Conservation (phyloP, 2,888 invertebrate species). For the Acanthosepion lycidas region DNA sequence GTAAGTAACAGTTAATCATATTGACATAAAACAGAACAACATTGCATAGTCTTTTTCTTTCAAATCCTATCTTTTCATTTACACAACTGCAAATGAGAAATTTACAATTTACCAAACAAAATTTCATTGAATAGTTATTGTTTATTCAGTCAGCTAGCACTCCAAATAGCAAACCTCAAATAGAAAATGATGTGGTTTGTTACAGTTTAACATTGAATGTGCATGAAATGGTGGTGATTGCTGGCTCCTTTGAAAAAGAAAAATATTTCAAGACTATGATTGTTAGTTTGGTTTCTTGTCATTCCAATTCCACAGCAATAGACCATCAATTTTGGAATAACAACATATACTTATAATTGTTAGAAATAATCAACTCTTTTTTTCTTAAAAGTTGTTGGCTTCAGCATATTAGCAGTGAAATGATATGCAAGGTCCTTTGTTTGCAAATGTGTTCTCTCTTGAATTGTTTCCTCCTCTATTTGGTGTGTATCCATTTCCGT, state of each 20-base stretch:
- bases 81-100: not conserved
- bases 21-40: not conserved
- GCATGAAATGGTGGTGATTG: not conserved
- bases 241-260: not conserved
- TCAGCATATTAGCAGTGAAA: not conserved
- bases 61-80: not conserved
- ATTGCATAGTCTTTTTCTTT: not conserved
- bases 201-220: not conserved
- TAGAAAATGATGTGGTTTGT: not conserved
- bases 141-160: not conserved
- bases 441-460: not conserved
- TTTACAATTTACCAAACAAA: not conserved
- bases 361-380: not conserved
- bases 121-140: not conserved
- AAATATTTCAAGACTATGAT: too few species aligned
- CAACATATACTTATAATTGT: not conserved
- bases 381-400: not conserved
- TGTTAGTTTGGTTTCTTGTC: not conserved
- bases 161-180: too few species aligned
- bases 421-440: not conserved
- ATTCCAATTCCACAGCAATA: not conserved
- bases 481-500: too few species aligned
- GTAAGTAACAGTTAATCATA: conserved; percentile 55
- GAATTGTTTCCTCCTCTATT: too few species aligned
- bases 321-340: not conserved